A percentile compares a stretch with the other conserved stretches of the same genome.
Evolutionary conservation across 2,113 vertebrate genomes (phyloP).

Genomic region (Melospiza georgiana): DNA sequence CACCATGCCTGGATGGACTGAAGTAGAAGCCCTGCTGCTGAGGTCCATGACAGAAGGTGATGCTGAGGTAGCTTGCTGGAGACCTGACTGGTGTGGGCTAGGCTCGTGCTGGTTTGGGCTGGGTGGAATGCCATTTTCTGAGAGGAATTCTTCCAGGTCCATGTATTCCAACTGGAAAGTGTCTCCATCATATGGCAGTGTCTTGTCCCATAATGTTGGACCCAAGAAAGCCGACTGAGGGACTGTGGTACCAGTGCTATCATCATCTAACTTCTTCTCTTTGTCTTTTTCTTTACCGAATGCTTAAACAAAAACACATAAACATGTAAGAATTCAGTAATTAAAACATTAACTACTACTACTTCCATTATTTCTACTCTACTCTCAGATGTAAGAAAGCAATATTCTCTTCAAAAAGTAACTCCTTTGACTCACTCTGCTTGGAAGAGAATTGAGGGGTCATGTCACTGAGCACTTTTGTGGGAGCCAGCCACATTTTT

Average conservation of each 20-base stretch:
- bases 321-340: not conserved
- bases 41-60: constrained; percentile 90
- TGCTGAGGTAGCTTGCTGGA: constrained; percentile 76
- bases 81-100: constrained; percentile 78
- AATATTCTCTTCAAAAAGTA: not conserved
- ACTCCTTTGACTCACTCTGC: not conserved
- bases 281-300: constrained; percentile 93
- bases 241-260: constrained; percentile 77
- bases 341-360: not conserved
- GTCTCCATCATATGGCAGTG: constrained; percentile 94
- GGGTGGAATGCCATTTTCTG: constrained; percentile 96
- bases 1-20: constrained; percentile 82
- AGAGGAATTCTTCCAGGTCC: constrained; percentile 99
- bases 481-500: not conserved
- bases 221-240: constrained; percentile 97
- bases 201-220: constrained; percentile 98
- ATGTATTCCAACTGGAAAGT: constrained; percentile 99
- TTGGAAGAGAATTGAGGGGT: constrained; percentile 7
- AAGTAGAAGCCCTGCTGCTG: constrained; percentile 88
- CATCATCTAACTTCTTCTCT: constrained; percentile 94
- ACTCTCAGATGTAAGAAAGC: not conserved
- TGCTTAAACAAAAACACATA: constrained; percentile 72
- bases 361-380: not conserved
- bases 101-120: constrained; percentile 85
- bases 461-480: not conserved